These are phyloP conservation scores for Vultur gryphus DNA, from an alignment of 2,797 vertebrate species.

Conservation along the genomic window DNA sequence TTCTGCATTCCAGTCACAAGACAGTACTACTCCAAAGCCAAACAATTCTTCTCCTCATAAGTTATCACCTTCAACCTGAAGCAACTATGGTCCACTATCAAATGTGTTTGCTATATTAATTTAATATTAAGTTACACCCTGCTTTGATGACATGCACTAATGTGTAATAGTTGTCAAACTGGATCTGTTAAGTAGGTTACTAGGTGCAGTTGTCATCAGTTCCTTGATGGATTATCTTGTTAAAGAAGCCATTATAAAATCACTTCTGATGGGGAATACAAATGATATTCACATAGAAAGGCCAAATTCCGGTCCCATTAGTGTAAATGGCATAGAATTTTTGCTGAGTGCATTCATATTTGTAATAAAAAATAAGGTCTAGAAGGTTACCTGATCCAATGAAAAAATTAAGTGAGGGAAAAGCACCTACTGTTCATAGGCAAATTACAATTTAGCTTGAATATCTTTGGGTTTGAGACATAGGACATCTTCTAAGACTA, in stretches of 20 bases:
- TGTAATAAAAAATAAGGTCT: not conserved
- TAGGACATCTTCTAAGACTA: not conserved
- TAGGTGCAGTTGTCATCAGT: not conserved
- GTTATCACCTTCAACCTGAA: not conserved
- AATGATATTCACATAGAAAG: not conserved
- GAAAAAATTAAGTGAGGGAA: not conserved
- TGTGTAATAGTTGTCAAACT: slow-evolving; percentile 40
- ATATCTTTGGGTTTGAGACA: not conserved
- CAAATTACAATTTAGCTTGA: not conserved
- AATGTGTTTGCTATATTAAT: not conserved
- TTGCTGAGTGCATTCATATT: not conserved
- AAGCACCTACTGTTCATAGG: not conserved
- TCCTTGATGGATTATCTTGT: slow-evolving; percentile 26
- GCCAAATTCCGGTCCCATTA: not conserved
- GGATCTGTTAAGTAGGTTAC: slow-evolving; percentile 52
- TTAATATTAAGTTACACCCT: slow-evolving; percentile 40
- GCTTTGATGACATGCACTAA: not conserved
- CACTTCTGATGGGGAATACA: not conserved
- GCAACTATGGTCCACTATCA: not conserved
- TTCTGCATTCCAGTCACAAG: not conserved
- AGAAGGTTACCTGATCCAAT: not conserved
- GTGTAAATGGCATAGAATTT: not conserved
- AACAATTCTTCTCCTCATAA: not conserved
- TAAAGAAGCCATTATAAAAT: slow-evolving; percentile 13
- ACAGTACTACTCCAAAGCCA: not conserved